These are phyloP conservation scores for Huso huso DNA, from an alignment of 2,797 vertebrate species.

Conservation along the genomic window DNA sequence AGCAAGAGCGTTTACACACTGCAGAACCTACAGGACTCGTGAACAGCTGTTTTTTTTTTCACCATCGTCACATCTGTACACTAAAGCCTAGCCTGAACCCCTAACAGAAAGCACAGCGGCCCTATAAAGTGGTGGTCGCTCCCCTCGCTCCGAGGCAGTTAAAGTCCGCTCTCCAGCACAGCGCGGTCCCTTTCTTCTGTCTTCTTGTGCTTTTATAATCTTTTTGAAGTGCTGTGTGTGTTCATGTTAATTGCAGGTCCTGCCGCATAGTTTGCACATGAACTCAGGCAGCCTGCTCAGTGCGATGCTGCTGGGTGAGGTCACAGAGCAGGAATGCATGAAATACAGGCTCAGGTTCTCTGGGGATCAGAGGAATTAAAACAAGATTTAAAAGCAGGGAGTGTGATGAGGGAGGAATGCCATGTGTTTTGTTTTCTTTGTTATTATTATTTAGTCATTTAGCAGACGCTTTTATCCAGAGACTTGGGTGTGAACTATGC, in stretches of 20 bases:
- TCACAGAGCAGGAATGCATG: neutral
- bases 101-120: too few species aligned
- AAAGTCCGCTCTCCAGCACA: neutral
- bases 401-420: neutral
- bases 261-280: slow-evolving; percentile 6
- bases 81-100: too few species aligned
- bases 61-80: too few species aligned
- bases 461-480: too few species aligned
- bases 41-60: too few species aligned
- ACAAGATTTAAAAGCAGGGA: too few species aligned
- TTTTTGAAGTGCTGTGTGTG: neutral
- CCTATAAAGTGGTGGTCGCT: too few species aligned
- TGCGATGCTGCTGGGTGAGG: neutral
- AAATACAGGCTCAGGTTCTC: neutral
- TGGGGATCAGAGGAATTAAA: neutral
- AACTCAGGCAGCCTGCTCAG: neutral
- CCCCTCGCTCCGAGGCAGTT: too few species aligned
- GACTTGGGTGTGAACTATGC: too few species aligned
- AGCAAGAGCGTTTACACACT: too few species aligned
- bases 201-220: neutral
- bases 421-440: neutral
- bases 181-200: neutral
- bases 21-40: too few species aligned
- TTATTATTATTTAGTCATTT: neutral
- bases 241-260: neutral